Base-by-base conservation (phyloP, 2,888 invertebrate genomes). In the Euproctis similis region DNA sequence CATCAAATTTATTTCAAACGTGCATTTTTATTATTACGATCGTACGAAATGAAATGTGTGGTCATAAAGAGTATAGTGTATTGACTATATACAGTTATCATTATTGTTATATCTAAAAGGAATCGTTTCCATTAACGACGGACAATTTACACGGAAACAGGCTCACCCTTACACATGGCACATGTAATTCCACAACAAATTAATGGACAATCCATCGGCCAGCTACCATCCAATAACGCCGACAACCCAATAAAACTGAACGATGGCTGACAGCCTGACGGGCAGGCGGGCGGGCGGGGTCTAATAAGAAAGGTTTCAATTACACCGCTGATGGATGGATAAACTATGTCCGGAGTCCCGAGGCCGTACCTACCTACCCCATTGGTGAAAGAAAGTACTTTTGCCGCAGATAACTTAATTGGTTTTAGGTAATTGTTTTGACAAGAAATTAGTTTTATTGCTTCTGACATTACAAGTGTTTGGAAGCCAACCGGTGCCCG, bases 161-260 rank as follows among this genome's bases (percentile, higher is more conserved):
- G 16, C 30, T 36, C 34, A 19, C 31, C 7, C 39, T 34, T 34
- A 38, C 43, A 35, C 33, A 39, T 34, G 36, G 42, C 34, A 40
- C 48, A 51, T 44, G 59, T 59, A 55, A 58, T 58, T 44, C 42
- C 42, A 45, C 46, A 54, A 55, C 59, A 53, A 53, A 55, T 58
- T 60, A 62, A 62, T 60, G 51, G 53, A 31, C 60, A 44, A 54
- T 53, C 52, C 45, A 43, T 55, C 53, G 43, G 31, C 40, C 43
- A 47, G 35, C 42, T 44, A 49, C 41, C 42, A 46, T 46, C 48
- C 52, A 53, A 55, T 58, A 54, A 47, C 39, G 35, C 44, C 43
- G 52, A 49, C 57, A 42, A 48, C 46, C 53, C 49, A 57, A 63
- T 61, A 62, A 53, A 58, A 48, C 44, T 39, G 50, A 41, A 46